Evolutionary conservation across 2,888 invertebrate species (phyloP).

Genomic region (Mongoloraphidia duomilia): DNA sequence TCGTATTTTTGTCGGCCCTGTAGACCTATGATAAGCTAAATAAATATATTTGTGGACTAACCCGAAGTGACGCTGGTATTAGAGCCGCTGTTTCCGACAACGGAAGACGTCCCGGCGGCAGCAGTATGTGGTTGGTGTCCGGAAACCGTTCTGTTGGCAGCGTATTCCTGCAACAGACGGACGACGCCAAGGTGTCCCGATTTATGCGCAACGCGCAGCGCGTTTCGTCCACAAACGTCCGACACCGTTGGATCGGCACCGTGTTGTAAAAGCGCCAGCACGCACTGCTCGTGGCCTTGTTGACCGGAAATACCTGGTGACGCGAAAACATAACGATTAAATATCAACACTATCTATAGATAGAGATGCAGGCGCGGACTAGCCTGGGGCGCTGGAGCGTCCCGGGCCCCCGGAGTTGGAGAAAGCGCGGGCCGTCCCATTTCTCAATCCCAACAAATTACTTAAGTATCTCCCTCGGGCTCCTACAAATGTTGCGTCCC

Average conservation of each 20-base stretch:
- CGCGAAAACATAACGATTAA: background rate
- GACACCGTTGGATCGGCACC: conserved; percentile 78
- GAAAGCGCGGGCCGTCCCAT: too few relatives aligned
- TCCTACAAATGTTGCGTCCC: too few relatives aligned
- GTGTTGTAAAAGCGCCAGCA: conserved; percentile 64
- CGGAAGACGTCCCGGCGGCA: conserved; percentile 21
- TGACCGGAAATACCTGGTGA: conserved; percentile 79
- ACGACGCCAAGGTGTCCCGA: conserved; percentile 81
- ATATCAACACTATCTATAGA: too few relatives aligned
- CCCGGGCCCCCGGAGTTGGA: too few relatives aligned
- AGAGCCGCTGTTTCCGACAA: conserved; percentile 19
- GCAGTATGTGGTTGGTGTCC: conserved; percentile 26
- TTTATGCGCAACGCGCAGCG: conserved; percentile 78
- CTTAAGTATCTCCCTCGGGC: too few relatives aligned
- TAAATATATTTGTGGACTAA: conserved; percentile 9
- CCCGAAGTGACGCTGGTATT: conserved; percentile 24
- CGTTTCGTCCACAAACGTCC: conserved; percentile 75
- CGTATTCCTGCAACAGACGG: conserved; percentile 57
- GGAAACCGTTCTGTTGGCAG: conserved; percentile 17
- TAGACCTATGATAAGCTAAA: too few relatives aligned
- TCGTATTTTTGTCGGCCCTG: too few relatives aligned
- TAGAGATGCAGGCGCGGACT: too few relatives aligned
- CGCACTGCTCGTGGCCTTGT: conserved; percentile 89
- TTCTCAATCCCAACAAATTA: too few relatives aligned
- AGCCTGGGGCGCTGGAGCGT: too few relatives aligned